phyloP scores from a whole-genome alignment of 1,140 invertebrate genomes.

The Eupristina koningsbergeri region DNA sequence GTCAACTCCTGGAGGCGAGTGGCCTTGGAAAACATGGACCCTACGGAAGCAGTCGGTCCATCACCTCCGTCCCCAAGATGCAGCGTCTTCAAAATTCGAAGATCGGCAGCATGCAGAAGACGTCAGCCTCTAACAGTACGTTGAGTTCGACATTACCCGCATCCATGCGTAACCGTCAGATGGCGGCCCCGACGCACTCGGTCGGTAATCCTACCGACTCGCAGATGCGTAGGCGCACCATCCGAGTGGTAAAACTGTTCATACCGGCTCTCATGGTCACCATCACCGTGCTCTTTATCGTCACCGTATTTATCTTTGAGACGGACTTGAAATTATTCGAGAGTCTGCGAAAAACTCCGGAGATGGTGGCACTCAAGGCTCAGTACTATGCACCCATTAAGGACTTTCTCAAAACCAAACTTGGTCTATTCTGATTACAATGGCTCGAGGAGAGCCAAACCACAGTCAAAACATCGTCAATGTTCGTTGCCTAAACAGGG shows the following conservation, averaged over 20 bases:
- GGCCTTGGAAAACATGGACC: constrained; percentile 11
- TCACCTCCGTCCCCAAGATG: constrained; percentile 75
- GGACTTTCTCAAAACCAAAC: constrained; percentile 78
- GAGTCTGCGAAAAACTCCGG: constrained; percentile 81
- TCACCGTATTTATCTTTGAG: constrained; percentile 81
- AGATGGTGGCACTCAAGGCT: constrained; percentile 83
- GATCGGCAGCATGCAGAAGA: constrained; percentile 60
- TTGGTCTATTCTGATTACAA: constrained; percentile 71
- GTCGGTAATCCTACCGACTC: constrained; percentile 50
- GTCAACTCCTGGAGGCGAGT: constrained; percentile 75
- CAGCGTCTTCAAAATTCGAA: constrained; percentile 74
- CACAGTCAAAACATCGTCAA: constrained; percentile 52
- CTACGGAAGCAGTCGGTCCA: constrained; percentile 69
- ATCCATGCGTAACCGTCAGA: constrained; percentile 42
- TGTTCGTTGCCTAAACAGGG: constrained; percentile 31
- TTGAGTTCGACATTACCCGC: neutral
- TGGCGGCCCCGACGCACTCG: constrained; percentile 47
- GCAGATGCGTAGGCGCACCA: constrained; percentile 55
- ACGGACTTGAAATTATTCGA: constrained; percentile 82
- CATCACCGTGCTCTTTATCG: constrained; percentile 77
- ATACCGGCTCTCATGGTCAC: constrained; percentile 82
- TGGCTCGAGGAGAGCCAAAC: constrained; percentile 56
- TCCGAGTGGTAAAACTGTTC: constrained; percentile 79
- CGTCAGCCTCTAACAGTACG: constrained; percentile 48
- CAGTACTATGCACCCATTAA: constrained; percentile 89